Evolutionary conservation across 2,888 invertebrate genomes (phyloP), one percentile per base, ranked within the genome.

Genomic region (Bursaphelenchus okinawaensis): DNA sequence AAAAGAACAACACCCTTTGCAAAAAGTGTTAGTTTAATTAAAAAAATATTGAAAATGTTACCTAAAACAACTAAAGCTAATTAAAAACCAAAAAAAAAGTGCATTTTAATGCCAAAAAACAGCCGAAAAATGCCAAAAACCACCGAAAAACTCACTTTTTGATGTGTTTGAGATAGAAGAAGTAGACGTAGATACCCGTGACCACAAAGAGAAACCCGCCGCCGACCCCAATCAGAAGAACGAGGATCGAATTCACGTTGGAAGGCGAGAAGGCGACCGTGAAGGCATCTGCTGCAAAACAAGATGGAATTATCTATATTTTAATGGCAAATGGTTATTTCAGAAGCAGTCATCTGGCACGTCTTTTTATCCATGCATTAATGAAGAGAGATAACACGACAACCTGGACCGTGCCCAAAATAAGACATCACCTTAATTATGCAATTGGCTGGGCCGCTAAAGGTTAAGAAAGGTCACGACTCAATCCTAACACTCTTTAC

Each of bases 121-220:
- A 54, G 24, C 16, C 12, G 6, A 6, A 24, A 54, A 19, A 54
- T 26, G 26, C 24, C n/a, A n/a, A 24, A 3, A 54, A 19, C 26
- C 26, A 24, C 9, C 40, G n/a, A 16, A 54, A 19, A 12, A 19
- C 60, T 59, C 40, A 59, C 60, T 6, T 31, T 24, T 19, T n/a
- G 52, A 40, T 20, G 12, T 50, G 19, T 29, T 29, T 59, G 23
- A 59, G 26, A 26, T 55, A 66, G 28, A 66, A 68, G 24, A 51
- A 26, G 64, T 68, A 65, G 27, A 65, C 19, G 50, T 65, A 65
- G 16, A 65, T n/a, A 8, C 40, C 57, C 40, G 27, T 52, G 23
- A 65, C 23, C 20, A 65, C 66, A 29, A 66, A 23, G 57, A 67
- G 23, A 22, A 65, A 66, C 52, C 65, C 66, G 22, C 28, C 54